These are phyloP conservation scores for Danionella dracula DNA, from an alignment of 2,797 vertebrate genomes.

Conservation along the genomic window DNA sequence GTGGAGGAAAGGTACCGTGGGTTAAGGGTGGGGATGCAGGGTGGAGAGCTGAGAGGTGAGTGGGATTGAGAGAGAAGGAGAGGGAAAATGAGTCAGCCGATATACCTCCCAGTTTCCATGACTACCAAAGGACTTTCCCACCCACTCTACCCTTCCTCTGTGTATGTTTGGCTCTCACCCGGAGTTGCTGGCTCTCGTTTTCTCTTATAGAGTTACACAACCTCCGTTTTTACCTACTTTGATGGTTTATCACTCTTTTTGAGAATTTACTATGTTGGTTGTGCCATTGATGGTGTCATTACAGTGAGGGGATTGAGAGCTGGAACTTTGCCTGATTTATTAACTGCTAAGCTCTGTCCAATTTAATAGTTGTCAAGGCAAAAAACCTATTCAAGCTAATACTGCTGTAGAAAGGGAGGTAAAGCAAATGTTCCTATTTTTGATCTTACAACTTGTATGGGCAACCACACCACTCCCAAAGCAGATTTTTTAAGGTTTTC, in stretches of 20 bases:
- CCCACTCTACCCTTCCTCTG: conserved; percentile 57
- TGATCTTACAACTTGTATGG: too few relatives aligned
- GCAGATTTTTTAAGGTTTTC: too few relatives aligned
- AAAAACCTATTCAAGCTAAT: too few relatives aligned
- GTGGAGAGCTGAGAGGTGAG: conserved; percentile 45
- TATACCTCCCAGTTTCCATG: conserved; percentile 74
- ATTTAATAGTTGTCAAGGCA: too few relatives aligned
- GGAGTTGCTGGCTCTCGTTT: conserved; percentile 31
- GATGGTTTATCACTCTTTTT: background rate
- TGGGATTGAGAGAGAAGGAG: conserved; percentile 51
- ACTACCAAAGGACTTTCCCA: conserved; percentile 69
- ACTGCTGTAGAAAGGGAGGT: too few relatives aligned
- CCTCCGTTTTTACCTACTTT: background rate
- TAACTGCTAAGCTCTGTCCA: too few relatives aligned
- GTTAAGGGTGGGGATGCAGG: conserved; percentile 22
- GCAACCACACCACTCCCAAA: too few relatives aligned
- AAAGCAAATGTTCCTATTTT: too few relatives aligned
- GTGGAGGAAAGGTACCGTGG: conserved; percentile 6
- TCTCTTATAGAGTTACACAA: conserved; percentile 20
- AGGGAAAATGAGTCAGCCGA: conserved; percentile 69
- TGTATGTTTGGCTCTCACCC: conserved; percentile 9
- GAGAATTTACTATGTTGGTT: background rate
- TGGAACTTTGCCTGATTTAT: background rate
- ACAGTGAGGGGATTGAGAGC: background rate
- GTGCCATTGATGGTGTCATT: background rate